Base-by-base conservation (phyloP, 2,797 vertebrate genomes). In the Manis javanica region DNA sequence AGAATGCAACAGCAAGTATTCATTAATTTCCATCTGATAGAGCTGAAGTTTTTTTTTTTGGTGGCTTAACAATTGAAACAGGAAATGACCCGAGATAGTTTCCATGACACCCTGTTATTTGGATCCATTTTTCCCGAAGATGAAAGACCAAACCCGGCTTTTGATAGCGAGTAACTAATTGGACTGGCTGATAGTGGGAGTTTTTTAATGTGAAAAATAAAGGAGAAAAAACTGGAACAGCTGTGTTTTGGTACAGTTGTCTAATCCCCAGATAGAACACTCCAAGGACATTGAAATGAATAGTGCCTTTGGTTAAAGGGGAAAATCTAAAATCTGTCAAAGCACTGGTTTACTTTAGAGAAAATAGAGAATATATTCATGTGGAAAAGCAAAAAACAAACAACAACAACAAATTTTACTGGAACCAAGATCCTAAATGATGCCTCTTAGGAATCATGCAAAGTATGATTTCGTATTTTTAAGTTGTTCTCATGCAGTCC, bases 11-110 rank as follows among this genome's bases (percentile, higher is more conserved):
- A 97, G 93, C 94, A 97, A 97, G 90, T 82, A 93, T 37, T 96
- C 74, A 9, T 97, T 97, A 97, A 97, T 98, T 98, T 86, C 78
- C 87, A 97, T 97, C 88, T 97, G 96, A 95, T 97, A 95, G n/a
- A 13, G 26, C 87, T 68, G 49, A 95, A 97, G 94, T 97, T 86
- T 96, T 86, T 96, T 98, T 97, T 98, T 83, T 97, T 89, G 82
- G 97, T 98, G 95, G 87, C 98, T 98, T 91, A 98, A 98, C 97
- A 98, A 97, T 98, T 98, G 98, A 98, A 99, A 98, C 98, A 98
- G 99, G 99, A 99, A 99, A 98, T 99, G 99, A 99, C 99, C 99
- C 93, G 97, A 98, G 98, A 98, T 99, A 99, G 99, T 99, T 99
- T 99, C 99, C 99, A 99, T 99, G 99, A 99, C 99, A 98, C 98